Base-by-base conservation (phyloP, 1,140 invertebrate species). In the Dinoponera quadriceps region DNA sequence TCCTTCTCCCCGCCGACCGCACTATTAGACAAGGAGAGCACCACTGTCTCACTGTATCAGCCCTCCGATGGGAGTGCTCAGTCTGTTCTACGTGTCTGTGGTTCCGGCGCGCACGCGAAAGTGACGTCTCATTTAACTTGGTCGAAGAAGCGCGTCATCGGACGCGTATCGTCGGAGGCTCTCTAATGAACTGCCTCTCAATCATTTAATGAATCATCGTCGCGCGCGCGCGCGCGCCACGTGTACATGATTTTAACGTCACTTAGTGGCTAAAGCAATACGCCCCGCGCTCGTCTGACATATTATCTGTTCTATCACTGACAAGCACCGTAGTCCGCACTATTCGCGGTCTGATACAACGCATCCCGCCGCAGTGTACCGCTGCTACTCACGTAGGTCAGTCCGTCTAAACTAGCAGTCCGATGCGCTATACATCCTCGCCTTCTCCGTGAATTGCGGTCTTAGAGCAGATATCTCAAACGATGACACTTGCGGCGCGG, bases 391-490 rank as follows among this genome's bases (percentile, higher is more conserved):
- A 29, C 11, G 38, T 78, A 69, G 75, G 75, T 65, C 54, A 71
- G 20, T 69, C 51, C 63, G 51, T 78, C 33, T 78, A 62, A 33
- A 72, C 69, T 72, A 77, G 38, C 51, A 57, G 51, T 29, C 75
- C 44, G 65, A 57, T 29, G 51, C 25, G 5, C 75, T 69, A 44
- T 69, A 80, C 22, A 69, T 71, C 22, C 38, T 44, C 27, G 22
- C 33, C 65, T 69, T 80, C 65, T 69, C 65, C 51, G 75, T 59
- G 65, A 69, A 71, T 71, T 80, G 75, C 75, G 65, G 51, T 80
- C 75, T 80, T 80, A 57, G 65, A 80, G 65, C 38, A 80, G 65
- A 80, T 80, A 69, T 80, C 75, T 80, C 38, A 80, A 80, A 80
- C 75, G 75, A 80, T 80, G 75, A 71, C 65, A 80, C 71, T 80